These are phyloP conservation scores for Neoarius graeffei DNA, from an alignment of 2,113 vertebrate genomes.

Conservation along the genomic window DNA sequence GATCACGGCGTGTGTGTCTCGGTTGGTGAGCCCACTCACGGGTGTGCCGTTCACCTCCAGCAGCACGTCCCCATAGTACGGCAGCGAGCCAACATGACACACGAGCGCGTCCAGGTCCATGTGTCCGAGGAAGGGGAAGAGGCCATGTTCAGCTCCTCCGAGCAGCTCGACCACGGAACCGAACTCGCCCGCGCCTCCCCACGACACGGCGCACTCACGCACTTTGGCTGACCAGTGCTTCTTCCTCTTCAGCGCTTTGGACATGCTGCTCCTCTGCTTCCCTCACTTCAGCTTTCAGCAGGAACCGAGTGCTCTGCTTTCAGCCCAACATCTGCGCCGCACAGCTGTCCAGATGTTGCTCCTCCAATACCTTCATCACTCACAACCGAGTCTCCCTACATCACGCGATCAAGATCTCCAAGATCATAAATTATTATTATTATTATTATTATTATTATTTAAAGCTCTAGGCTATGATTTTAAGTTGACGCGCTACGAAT, in stretches of 20 bases:
- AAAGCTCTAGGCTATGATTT: neutral
- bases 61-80: constrained; percentile 86
- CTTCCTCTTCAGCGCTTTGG: constrained; percentile 93
- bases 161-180: constrained; percentile 77
- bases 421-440: too few species aligned
- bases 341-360: constrained; percentile 10
- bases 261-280: constrained; percentile 71
- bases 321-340: constrained; percentile 19
- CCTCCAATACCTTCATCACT: constrained; percentile 2
- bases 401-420: neutral
- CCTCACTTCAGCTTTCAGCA: constrained; percentile 39
- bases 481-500: neutral
- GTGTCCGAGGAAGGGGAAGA: constrained; percentile 89
- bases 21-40: constrained; percentile 91
- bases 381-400: neutral
- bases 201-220: constrained; percentile 89
- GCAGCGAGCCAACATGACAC: constrained; percentile 81
- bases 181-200: constrained; percentile 77
- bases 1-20: constrained; percentile 90
- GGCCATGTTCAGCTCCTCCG: constrained; percentile 89
- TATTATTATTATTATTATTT: too few species aligned
- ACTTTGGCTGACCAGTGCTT: constrained; percentile 94
- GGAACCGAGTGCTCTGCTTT: constrained; percentile 4
- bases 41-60: constrained; percentile 96
- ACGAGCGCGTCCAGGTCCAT: constrained; percentile 77